Percentiles rank a stretch among this genome's conserved stretches.
Evolutionary conservation across 2,888 invertebrate genomes (phyloP).

Genomic region (Serrognathus titanus): DNA sequence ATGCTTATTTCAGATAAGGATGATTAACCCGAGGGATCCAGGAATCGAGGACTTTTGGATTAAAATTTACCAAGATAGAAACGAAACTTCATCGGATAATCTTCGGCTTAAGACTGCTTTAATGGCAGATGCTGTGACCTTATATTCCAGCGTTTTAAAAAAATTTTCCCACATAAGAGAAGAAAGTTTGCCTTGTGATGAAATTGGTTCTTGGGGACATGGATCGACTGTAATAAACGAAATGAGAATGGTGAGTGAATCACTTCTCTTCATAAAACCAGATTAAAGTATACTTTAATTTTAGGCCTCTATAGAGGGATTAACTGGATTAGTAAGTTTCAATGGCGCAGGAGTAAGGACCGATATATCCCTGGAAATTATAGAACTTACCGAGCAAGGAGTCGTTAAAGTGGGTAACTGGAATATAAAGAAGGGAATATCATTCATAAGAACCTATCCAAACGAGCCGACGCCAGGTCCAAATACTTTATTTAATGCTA

Average conservation of each 20-base stretch:
- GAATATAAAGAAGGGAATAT: slow-evolving; percentile 34
- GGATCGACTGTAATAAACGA: slow-evolving; percentile 82
- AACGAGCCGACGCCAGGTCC: slow-evolving; percentile 47
- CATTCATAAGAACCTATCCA: slow-evolving; percentile 23
- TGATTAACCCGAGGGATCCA: slow-evolving; percentile 6
- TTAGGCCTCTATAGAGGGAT: slow-evolving; percentile 21
- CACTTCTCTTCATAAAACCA: no score
- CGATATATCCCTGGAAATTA: slow-evolving; percentile 45
- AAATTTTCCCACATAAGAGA: slow-evolving; percentile 50
- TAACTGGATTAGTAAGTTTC: slow-evolving; percentile 46
- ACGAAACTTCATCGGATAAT: not conserved
- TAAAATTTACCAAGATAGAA: no score
- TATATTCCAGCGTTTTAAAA: slow-evolving; percentile 74
- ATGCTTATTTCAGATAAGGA: slow-evolving; percentile 1
- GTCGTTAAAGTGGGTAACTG: slow-evolving; percentile 44
- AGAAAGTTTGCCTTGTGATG: slow-evolving; percentile 54
- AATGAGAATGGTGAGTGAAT: slow-evolving; percentile 66
- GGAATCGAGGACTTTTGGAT: not conserved
- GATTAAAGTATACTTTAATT: not conserved
- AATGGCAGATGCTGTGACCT: slow-evolving; percentile 79
- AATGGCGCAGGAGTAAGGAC: slow-evolving; percentile 46
- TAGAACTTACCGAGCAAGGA: slow-evolving; percentile 46
- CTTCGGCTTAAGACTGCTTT: slow-evolving; percentile 71
- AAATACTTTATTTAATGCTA: slow-evolving; percentile 64
- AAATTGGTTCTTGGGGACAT: slow-evolving; percentile 66